Evolutionary conservation across 2,888 invertebrate genomes (phyloP), one percentile per base, ranked within the genome.

Genomic region (Melipona beecheii): DNA sequence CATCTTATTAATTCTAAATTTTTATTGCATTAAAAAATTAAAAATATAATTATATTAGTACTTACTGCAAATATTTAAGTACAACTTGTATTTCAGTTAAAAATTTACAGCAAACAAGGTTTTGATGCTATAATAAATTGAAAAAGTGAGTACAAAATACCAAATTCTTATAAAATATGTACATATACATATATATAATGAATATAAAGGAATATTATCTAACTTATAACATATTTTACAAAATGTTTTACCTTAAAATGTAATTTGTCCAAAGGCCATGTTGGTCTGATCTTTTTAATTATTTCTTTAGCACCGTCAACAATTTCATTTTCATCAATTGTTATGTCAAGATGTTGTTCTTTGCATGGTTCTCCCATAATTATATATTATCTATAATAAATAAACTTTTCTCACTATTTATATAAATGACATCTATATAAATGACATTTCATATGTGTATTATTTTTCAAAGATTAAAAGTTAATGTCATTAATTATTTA

Each of bases 281-380:
- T 91, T 27, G 98, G 97, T 92, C 97, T 96, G 88, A 98, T 96
- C 70, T 94, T 95, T 94, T 96, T 95, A 81, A 98, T 95, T 91
- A 98, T 95, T 93, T 96, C 95, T 88, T 95, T 94, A 75, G 97
- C 97, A 89, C 97, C 98, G 64, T 95, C 94, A 88, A 96, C 95
- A 71, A 97, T 95, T 93, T 97, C 95, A 92, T 96, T 95, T 93
- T 97, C 97, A 89, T 96, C 95, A 89, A 97, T 95, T 89, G 95
- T 95, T 83, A 97, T 92, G 74, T 97, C 95, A 81, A 97, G 95
- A 93, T 95, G 95, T 78, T 91, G 91, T 83, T 93, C 93, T 52
- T 88, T 76, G 13, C 60, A 62, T 78, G 80, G 4, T 64, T 84
- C 62, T 11, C 90, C 90, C 90, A 91, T 91, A 54, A n/a, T 64